Evolutionary conservation across 2,113 vertebrate genomes (phyloP).

Genomic region (Coryphaenoides rupestris): DNA sequence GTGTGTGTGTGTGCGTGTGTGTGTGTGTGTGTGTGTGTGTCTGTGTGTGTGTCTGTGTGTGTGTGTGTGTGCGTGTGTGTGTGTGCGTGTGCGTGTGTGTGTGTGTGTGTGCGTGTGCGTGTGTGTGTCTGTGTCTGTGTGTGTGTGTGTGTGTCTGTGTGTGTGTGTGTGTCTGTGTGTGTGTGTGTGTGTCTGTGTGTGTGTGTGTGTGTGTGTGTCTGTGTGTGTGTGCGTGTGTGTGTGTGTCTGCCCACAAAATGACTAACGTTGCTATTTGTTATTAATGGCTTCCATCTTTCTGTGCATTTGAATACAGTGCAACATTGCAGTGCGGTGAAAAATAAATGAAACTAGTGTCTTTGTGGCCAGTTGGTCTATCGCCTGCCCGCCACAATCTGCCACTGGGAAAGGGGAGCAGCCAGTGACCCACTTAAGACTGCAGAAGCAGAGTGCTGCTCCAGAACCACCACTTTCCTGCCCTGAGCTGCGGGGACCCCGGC

Average conservation of each 20-base stretch:
- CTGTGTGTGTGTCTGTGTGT: slow-evolving; percentile 19
- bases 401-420: slow-evolving; percentile 44
- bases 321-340: slow-evolving; percentile 51
- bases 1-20: slow-evolving; percentile 1
- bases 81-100: neutral
- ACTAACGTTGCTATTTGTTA: slow-evolving; percentile 48
- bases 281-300: slow-evolving; percentile 54
- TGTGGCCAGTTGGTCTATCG: slow-evolving; percentile 48
- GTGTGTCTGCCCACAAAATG: neutral
- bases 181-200: slow-evolving; percentile 4
- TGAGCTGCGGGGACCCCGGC: neutral
- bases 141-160: slow-evolving; percentile 4
- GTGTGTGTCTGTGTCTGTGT: too few relatives aligned
- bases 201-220: neutral
- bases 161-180: neutral
- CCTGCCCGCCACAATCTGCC: slow-evolving; percentile 59
- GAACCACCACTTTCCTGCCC: slow-evolving; percentile 11
- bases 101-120: slow-evolving; percentile 13
- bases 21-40: neutral
- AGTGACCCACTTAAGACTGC: slow-evolving; percentile 57
- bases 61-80: neutral
- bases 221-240: slow-evolving; percentile 13
- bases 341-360: slow-evolving; percentile 53
- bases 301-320: slow-evolving; percentile 55
- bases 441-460: slow-evolving; percentile 14